Percentiles rank a stretch among this genome's conserved stretches.
Evolutionary conservation across 2,797 vertebrate species (phyloP).

Genomic region (Dromococcyx pavoninus): DNA sequence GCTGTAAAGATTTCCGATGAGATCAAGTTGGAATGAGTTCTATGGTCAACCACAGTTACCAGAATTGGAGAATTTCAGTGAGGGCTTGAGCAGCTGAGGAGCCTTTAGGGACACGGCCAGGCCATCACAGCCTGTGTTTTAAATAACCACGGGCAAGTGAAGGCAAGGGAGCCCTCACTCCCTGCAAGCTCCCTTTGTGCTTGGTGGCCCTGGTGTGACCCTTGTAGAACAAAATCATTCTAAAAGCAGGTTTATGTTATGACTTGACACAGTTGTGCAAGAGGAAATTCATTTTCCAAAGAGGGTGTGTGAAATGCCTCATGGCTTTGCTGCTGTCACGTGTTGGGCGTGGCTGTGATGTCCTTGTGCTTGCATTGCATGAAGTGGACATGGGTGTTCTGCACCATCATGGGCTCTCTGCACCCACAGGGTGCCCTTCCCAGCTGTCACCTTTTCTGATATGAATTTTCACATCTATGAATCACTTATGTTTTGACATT

Average conservation of each 20-base stretch:
- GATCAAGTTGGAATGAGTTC: background rate
- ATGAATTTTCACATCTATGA: background rate
- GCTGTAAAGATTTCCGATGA: slow-evolving; percentile 11
- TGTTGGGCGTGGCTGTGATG: background rate
- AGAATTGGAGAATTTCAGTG: background rate
- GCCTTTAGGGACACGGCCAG: background rate
- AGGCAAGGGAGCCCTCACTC: background rate
- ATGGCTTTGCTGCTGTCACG: fast-evolving
- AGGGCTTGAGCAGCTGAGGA: background rate
- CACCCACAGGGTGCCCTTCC: background rate
- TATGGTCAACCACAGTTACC: background rate
- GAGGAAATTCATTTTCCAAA: background rate
- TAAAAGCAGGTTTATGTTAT: background rate
- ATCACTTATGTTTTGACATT: background rate
- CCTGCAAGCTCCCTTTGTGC: fast-evolving
- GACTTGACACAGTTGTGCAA: background rate
- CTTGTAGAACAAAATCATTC: background rate
- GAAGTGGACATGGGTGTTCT: background rate
- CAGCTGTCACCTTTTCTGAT: background rate
- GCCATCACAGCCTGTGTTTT: background rate
- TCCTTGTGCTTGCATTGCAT: background rate
- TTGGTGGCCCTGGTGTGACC: background rate
- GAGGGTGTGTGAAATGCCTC: background rate
- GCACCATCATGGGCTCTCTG: fast-evolving
- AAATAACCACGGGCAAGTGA: background rate